Base-by-base conservation (phyloP, 1,140 invertebrate species). In the Brachionus rubens region DNA sequence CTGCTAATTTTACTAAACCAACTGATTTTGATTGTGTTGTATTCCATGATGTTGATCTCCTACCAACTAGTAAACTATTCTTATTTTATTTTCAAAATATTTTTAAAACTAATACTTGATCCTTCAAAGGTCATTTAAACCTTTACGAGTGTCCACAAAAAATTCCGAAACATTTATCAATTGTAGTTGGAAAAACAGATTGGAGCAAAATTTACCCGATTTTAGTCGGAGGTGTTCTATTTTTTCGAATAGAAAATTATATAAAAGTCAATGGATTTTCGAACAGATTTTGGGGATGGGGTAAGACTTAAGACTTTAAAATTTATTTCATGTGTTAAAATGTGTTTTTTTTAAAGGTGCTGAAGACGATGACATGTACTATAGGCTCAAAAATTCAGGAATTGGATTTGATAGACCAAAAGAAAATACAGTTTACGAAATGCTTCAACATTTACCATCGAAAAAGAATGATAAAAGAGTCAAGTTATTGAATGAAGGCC, bases 1-100 rank as follows among this genome's bases (percentile, higher is more conserved):
- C 89, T 33, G 19, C 28, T 28, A 54, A 40, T 19, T 47, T 72
- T 50, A 80, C 16, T 3, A 5, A 36, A 59, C 10, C 54, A 36
- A 16, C 36, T n/a, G 68, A 72, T 12, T 92, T 89, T 83, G 89
- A 91, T 33, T 98, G 94, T 81, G 89, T 95, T 65, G 90, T 98
- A 68, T 90, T 97, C 79, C 93, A 96, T 83, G 94, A 98, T 82
- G 91, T 98, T 54, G 93, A 98, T 86, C 84, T 96, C 12, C 86
- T 97, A 70, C 94, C 94, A n/a, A 86, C 94, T 77, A 91, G 91
- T 91, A 85, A 72, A 46, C 14, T 6, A n/a, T 21, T 41, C 21
- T 30, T 26, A 2, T 16, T 62, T 40, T 40, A 16, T 1, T 40
- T 21, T 14, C 1, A 28, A 41, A 62, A 33, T n/a, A 3, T 16